These are phyloP conservation scores for Disparrhopalites patrizii DNA, from an alignment of 2,888 invertebrate species.

Conservation along the genomic window DNA sequence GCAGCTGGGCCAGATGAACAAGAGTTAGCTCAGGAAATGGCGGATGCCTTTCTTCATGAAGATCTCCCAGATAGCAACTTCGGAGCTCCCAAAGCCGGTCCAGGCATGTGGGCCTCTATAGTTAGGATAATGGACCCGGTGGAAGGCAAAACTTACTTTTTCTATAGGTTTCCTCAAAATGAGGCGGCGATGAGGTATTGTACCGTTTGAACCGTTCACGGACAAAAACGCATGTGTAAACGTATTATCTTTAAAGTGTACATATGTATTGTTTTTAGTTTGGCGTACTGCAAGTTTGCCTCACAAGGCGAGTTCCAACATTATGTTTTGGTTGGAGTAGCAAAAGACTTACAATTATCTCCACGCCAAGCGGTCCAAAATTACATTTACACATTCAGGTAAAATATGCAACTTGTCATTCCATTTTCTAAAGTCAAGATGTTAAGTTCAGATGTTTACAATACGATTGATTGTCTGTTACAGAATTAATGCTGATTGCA, in stretches of 20 bases:
- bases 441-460: too few relatives aligned
- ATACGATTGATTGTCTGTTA: conserved; percentile 36
- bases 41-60: conserved; percentile 91
- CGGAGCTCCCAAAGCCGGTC: conserved; percentile 90
- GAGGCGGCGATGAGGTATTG: conserved; percentile 89
- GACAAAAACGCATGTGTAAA: too few relatives aligned
- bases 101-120: conserved; percentile 92
- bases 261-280: conserved; percentile 52
- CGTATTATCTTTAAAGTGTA: too few relatives aligned
- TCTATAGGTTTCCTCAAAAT: conserved; percentile 85
- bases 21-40: conserved; percentile 94
- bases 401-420: conserved; percentile 49
- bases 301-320: conserved; percentile 60
- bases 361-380: conserved; percentile 79
- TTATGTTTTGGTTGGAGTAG: conserved; percentile 79
- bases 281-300: conserved; percentile 76
- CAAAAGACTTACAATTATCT: conserved; percentile 82
- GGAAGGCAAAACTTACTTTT: conserved; percentile 69
- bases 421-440: neutral
- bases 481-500: conserved; percentile 68
- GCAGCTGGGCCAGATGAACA: conserved; percentile 95
- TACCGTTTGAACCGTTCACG: too few relatives aligned
- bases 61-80: conserved; percentile 89
- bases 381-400: conserved; percentile 80
- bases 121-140: conserved; percentile 83